Evolutionary conservation across 2,113 vertebrate genomes (phyloP).

Genomic region (Tychaedon coryphoeus): DNA sequence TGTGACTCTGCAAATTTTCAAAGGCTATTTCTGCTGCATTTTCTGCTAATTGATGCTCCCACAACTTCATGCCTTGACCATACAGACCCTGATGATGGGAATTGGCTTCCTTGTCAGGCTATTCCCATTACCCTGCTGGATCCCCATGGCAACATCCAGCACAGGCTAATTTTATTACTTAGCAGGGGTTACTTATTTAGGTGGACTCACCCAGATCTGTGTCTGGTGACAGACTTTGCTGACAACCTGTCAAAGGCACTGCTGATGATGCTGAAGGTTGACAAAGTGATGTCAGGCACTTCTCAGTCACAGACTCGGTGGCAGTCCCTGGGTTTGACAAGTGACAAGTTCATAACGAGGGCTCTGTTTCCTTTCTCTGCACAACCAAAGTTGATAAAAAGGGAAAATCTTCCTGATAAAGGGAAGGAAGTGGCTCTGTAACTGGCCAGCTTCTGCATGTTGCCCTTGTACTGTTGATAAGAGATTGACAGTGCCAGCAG

Average conservation of each 20-base stretch:
- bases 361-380: not conserved
- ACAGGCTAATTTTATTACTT: not conserved
- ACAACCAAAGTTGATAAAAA: not conserved
- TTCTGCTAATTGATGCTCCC: not conserved
- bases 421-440: not conserved
- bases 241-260: not conserved
- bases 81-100: rapidly evolving
- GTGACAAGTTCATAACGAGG: not conserved
- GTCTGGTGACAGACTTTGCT: not conserved
- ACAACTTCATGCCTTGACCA: not conserved
- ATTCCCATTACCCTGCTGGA: not conserved
- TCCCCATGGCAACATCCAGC: not conserved
- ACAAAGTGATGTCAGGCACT: not conserved
- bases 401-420: not conserved
- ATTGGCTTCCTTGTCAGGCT: not conserved
- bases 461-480: not conserved
- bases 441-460: not conserved
- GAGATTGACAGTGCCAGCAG: not conserved
- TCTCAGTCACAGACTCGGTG: not conserved
- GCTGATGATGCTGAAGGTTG: not conserved
- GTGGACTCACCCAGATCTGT: not conserved
- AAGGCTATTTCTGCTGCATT: not conserved
- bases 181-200: not conserved
- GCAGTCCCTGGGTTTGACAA: not conserved
- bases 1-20: not conserved